Conservation (phyloP, 2,888 invertebrate genomes). For the Drosophila leonis region DNA sequence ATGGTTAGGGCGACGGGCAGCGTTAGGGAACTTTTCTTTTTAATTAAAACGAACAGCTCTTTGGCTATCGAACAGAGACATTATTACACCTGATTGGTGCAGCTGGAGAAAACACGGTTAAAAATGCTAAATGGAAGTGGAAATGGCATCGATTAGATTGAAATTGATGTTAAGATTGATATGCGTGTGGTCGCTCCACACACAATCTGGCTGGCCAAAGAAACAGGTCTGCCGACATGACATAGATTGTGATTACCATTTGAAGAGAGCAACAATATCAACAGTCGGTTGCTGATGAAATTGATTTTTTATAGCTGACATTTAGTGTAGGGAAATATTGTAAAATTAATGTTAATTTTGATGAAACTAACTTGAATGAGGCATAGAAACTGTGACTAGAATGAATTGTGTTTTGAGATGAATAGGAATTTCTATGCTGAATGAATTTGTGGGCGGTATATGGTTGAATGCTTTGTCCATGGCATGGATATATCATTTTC, state of each 20-base stretch:
- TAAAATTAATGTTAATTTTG: background rate
- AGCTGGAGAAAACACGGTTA: constrained; percentile 4
- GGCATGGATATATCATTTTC: too few relatives aligned
- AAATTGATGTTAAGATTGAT: constrained; percentile 61
- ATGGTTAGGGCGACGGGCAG: background rate
- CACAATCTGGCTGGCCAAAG: background rate
- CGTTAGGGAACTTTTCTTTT: constrained; percentile 26
- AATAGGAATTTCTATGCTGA: too few relatives aligned
- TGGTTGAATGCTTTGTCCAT: too few relatives aligned
- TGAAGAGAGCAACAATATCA: background rate
- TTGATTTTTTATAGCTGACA: background rate
- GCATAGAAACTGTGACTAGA: background rate
- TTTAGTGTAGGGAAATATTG: background rate
- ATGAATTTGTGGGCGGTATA: background rate
- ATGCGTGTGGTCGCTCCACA: constrained; percentile 47
- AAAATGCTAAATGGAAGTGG: constrained; percentile 60
- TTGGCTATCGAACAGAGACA: constrained; percentile 70
- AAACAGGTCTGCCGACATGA: background rate
- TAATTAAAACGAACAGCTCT: constrained; percentile 71
- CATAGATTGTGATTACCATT: background rate
- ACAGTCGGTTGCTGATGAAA: background rate
- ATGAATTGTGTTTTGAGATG: background rate
- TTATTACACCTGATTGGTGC: constrained; percentile 55
- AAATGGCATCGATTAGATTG: constrained; percentile 49
- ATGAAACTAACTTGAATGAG: background rate